Percentiles rank a stretch among this genome's conserved stretches.
phyloP scores from a whole-genome alignment of 2,888 invertebrate species.

The Eupithecia dodoneata region DNA sequence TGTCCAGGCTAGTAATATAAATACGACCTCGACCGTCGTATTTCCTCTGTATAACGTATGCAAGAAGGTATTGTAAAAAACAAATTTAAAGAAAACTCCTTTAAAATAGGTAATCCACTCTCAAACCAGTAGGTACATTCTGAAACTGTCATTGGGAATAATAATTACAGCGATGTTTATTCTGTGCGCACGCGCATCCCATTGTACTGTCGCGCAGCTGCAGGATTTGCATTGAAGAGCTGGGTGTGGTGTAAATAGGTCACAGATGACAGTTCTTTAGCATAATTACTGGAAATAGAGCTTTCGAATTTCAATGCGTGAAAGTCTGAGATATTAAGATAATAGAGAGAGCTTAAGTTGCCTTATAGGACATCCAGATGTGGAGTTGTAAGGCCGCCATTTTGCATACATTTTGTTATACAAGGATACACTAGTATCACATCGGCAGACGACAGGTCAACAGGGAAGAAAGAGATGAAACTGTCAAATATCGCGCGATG shows the following conservation, averaged over 20 bases:
- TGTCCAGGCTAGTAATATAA: too few species aligned
- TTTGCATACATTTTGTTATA: too few species aligned
- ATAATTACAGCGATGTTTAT: conserved; percentile 36
- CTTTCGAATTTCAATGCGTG: conserved; percentile 19
- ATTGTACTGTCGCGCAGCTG: conserved; percentile 52
- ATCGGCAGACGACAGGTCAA: background rate
- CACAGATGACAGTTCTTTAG: conserved; percentile 44
- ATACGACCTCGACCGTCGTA: too few species aligned
- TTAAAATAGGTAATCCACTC: conserved; percentile 21
- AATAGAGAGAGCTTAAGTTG: background rate
- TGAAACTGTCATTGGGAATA: conserved; percentile 48
- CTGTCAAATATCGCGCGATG: too few species aligned
- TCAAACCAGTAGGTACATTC: conserved; percentile 48
- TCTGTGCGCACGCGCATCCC: conserved; percentile 41
- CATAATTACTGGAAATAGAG: conserved; percentile 27
- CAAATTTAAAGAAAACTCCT: background rate
- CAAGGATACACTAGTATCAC: too few species aligned
- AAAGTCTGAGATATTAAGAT: conserved; percentile 7
- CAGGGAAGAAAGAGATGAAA: too few species aligned
- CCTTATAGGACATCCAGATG: background rate
- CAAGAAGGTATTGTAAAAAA: background rate
- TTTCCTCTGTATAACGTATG: background rate
- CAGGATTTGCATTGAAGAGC: conserved; percentile 53
- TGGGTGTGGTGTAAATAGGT: conserved; percentile 52
- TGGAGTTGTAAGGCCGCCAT: background rate